Evolutionary conservation across 2,797 vertebrate genomes (phyloP).

Genomic region (Halcyon smyrnensis): DNA sequence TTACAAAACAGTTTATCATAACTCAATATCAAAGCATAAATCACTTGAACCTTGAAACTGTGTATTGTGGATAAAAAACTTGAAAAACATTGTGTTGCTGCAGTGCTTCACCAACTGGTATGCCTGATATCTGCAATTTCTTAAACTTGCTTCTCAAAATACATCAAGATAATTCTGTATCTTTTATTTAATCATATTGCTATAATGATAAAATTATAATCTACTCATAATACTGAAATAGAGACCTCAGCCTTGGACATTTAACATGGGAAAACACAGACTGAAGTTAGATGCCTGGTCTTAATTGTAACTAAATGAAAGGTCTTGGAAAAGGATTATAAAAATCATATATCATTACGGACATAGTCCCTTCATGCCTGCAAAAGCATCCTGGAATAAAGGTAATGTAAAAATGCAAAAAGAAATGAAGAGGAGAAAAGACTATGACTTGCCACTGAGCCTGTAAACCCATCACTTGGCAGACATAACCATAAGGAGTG

Average conservation of each 20-base stretch:
- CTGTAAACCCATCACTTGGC: not conserved
- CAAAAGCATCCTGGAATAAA: not conserved
- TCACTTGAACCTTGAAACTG: not conserved
- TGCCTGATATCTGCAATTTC: not conserved
- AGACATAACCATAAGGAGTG: not conserved
- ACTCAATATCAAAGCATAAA: not conserved
- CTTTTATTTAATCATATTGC: not conserved
- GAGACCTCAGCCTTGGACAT: not conserved
- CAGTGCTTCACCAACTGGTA: not conserved
- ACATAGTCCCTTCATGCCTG: not conserved
- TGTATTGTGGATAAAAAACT: not conserved
- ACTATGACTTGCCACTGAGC: not conserved
- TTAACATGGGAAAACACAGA: not conserved
- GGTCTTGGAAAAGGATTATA: not conserved
- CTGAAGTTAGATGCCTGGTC: not conserved
- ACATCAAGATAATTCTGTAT: not conserved
- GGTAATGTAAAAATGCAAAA: not conserved
- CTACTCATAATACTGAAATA: not conserved
- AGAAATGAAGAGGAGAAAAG: not conserved
- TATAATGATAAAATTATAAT: not conserved
- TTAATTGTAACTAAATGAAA: not conserved
- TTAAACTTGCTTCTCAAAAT: not conserved
- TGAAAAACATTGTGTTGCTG: not conserved
- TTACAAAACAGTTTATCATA: not conserved
- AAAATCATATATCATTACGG: not conserved